Percentiles rank a stretch among this genome's conserved stretches.
phyloP scores from a whole-genome alignment of 2,113 vertebrate genomes.

The Triplophysa tibetana region DNA sequence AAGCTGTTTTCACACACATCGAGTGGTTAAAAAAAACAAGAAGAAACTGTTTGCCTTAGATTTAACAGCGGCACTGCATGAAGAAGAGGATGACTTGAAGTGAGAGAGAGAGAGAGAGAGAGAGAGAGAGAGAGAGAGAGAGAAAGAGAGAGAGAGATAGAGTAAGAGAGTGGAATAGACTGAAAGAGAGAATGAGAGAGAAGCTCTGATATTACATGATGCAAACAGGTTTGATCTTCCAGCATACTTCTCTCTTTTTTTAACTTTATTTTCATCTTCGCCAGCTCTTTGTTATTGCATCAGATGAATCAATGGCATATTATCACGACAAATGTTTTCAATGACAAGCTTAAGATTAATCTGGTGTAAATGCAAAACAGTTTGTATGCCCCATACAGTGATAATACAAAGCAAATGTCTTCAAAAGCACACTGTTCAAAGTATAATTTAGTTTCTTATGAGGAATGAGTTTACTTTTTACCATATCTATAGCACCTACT shows the following conservation, averaged over 20 bases:
- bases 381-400: neutral
- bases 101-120: constrained; percentile 5
- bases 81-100: constrained; percentile 37
- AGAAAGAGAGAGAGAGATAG: neutral
- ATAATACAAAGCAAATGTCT: constrained; percentile 23
- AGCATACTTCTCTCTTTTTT: neutral
- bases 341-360: constrained; percentile 4
- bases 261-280: neutral
- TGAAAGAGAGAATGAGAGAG: neutral
- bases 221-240: constrained; percentile 6
- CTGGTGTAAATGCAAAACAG: constrained; percentile 15
- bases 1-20: constrained; percentile 57
- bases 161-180: neutral
- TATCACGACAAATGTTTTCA: neutral
- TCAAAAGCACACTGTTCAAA: neutral
- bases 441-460: constrained; percentile 7
- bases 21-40: constrained; percentile 41
- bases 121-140: neutral
- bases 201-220: constrained; percentile 28
- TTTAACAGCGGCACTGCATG: constrained; percentile 59
- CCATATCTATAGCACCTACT: neutral
- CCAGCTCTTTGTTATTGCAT: neutral
- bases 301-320: neutral
- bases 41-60: constrained; percentile 64
- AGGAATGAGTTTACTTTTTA: neutral